These are phyloP conservation scores for Bufotes viridis DNA, from an alignment of 2,797 vertebrate species.

Conservation along the genomic window DNA sequence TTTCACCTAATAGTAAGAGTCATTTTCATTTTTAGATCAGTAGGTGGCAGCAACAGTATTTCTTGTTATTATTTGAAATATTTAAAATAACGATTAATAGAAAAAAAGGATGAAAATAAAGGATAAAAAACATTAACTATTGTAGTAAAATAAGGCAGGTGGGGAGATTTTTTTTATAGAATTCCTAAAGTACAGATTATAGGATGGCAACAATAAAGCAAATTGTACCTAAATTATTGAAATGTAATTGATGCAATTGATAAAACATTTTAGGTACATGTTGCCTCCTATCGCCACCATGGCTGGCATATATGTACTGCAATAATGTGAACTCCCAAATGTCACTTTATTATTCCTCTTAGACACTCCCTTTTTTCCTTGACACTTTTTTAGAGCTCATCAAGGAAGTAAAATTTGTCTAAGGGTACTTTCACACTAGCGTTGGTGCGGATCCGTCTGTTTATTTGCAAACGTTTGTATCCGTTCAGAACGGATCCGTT, in stretches of 20 bases:
- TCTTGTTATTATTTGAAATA: not conserved
- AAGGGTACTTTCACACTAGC: too few relatives aligned
- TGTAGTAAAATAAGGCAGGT: not conserved
- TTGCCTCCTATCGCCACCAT: too few relatives aligned
- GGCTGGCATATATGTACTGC: too few relatives aligned
- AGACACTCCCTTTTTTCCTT: too few relatives aligned
- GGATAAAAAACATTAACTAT: not conserved
- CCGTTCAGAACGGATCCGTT: too few relatives aligned
- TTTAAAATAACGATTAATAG: not conserved
- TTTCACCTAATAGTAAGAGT: not conserved
- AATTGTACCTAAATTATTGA: not conserved
- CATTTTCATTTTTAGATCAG: not conserved
- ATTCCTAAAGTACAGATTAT: not conserved
- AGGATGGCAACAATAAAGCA: not conserved
- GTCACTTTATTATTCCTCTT: too few relatives aligned
- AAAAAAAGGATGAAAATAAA: not conserved
- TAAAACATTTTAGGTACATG: not conserved
- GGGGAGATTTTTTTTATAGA: not conserved
- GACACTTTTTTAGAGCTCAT: too few relatives aligned
- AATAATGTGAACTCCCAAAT: too few relatives aligned
- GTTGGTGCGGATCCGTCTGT: too few relatives aligned
- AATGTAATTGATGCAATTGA: not conserved
- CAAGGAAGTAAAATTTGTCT: too few relatives aligned
- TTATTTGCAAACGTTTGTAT: too few relatives aligned
- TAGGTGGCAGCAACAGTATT: constrained; percentile 5